Evolutionary conservation across 2,888 invertebrate species (phyloP).

Genomic region (Lissonota sp.): DNA sequence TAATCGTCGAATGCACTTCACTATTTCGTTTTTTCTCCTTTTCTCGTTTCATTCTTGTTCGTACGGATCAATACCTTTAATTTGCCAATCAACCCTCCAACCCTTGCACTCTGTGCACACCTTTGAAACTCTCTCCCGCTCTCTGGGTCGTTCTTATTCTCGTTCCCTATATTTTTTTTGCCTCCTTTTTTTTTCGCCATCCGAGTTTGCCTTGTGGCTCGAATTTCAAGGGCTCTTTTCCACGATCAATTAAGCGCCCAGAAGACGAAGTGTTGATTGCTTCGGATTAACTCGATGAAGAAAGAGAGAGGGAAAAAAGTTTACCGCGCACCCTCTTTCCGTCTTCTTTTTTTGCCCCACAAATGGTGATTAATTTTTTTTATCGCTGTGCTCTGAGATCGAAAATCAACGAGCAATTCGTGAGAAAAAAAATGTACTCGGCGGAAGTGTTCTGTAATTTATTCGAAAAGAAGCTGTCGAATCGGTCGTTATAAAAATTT

Average conservation of each 20-base stretch:
- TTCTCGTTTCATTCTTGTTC: slow-evolving; percentile 36
- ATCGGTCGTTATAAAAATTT: no score
- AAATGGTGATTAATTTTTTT: slow-evolving; percentile 2
- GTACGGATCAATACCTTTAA: slow-evolving; percentile 60
- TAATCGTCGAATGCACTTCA: slow-evolving; percentile 10
- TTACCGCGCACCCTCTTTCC: not conserved
- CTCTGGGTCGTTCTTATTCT: not conserved
- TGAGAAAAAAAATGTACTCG: no score
- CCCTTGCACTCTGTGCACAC: slow-evolving; percentile 10
- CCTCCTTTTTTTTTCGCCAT: not conserved
- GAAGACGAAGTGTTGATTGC: slow-evolving; percentile 55
- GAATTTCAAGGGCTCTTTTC: slow-evolving; percentile 58
- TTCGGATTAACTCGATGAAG: slow-evolving; percentile 52
- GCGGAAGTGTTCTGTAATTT: no score
- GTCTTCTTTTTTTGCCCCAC: not conserved
- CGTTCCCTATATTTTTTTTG: no score
- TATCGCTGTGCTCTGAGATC: no score
- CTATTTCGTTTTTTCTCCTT: not conserved
- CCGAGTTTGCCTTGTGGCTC: slow-evolving; percentile 43
- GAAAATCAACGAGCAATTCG: no score
- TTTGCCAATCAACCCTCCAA: slow-evolving; percentile 59
- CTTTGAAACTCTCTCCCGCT: slow-evolving; percentile 17
- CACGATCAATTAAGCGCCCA: slow-evolving; percentile 57
- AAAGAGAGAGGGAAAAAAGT: not conserved
- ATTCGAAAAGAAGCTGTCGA: no score